Percentiles rank a stretch among this genome's conserved stretches.
Conservation (phyloP, 2,888 invertebrate species). For the Diplolepis rosae region DNA sequence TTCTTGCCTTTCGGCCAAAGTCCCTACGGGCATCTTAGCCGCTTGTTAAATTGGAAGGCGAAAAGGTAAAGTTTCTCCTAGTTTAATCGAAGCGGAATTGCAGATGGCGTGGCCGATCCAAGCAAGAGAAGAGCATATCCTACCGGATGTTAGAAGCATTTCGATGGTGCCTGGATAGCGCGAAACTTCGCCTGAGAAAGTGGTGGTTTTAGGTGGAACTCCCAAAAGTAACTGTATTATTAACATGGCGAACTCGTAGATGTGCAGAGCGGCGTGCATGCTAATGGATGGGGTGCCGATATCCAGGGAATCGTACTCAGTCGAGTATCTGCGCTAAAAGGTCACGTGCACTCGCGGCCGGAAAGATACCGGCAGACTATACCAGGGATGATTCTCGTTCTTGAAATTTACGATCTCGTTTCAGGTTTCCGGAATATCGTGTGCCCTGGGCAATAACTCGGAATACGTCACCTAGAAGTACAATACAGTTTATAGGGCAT, state of each 20-base stretch:
- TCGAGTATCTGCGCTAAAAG: constrained; percentile 11
- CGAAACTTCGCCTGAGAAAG: constrained; percentile 6
- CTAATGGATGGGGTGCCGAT: constrained; percentile 29
- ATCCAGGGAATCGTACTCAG: constrained; percentile 23
- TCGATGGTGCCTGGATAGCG: constrained; percentile 20
- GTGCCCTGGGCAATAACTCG: constrained; percentile 27
- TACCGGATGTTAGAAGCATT: constrained; percentile 8
- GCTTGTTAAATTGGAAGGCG: not conserved
- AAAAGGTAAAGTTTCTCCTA: not conserved
- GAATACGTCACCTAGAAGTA: constrained; percentile 20
- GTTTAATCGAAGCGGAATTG: constrained; percentile 9
- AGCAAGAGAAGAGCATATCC: constrained; percentile 1
- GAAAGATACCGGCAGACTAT: constrained; percentile 18
- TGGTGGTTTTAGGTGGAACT: constrained; percentile 13
- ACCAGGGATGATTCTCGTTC: constrained; percentile 21
- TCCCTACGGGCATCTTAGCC: constrained; percentile 16
- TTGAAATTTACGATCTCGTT: constrained; percentile 26
- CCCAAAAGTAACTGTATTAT: constrained; percentile 26
- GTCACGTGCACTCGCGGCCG: constrained; percentile 31
- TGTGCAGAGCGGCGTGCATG: constrained; percentile 12
- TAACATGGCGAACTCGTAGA: constrained; percentile 17
- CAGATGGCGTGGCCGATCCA: not conserved
- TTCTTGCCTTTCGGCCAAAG: not conserved
- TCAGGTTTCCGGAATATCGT: constrained; percentile 22
- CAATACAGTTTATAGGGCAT: constrained; percentile 26